Evolutionary conservation across 2,113 vertebrate genomes (phyloP), one percentile per base, ranked within the genome.

Genomic region (Prionailurus viverrinus): DNA sequence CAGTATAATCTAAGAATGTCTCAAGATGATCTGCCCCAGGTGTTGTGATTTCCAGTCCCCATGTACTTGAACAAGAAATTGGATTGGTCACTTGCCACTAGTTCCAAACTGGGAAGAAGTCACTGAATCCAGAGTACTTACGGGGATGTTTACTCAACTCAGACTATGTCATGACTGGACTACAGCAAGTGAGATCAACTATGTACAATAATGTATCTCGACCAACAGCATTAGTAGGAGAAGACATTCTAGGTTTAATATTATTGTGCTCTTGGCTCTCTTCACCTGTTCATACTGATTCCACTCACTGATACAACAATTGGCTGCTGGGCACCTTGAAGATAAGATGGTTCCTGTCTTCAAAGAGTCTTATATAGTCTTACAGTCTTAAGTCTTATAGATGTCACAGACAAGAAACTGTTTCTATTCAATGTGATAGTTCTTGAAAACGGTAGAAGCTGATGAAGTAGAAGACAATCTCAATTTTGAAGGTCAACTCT

Each of bases 131-230:
- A 69, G 48, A 69, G 48, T 8, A 53, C 5, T 2, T 51, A 8
- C 1, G 2, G 16, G 19, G 16, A 80, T 31, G 25, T 27, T n/a
- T 3, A 74, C 3, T 2, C 68, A 66, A 81, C 89, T 88, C 87
- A 36, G n/a, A 45, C n/a, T 58, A 27, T 31, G 66, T 16, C 21
- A 19, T 19, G 76, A 48, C 69, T 15, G 58, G 92, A 14, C 8
- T 21, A 25, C 1, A 71, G 53, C 7, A 51, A 55, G 36, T 31
- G 21, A 39, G 53, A 73, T 58, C 36, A 7, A 66, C 39, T 8
- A 12, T 1, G n/a, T 19, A 55, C 18, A 4, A 25, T 27, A 25
- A 53, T 0, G 8, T 11, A n/a, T 4, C 19, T 55, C 1, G 0
- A 25, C 29, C 1, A 58, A 8, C 9, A 29, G 27, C 7, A 68